A percentile compares a stretch with the other conserved stretches of the same genome.
Evolutionary conservation across 2,113 vertebrate genomes (phyloP).

Genomic region (Edolisoma coerulescens): DNA sequence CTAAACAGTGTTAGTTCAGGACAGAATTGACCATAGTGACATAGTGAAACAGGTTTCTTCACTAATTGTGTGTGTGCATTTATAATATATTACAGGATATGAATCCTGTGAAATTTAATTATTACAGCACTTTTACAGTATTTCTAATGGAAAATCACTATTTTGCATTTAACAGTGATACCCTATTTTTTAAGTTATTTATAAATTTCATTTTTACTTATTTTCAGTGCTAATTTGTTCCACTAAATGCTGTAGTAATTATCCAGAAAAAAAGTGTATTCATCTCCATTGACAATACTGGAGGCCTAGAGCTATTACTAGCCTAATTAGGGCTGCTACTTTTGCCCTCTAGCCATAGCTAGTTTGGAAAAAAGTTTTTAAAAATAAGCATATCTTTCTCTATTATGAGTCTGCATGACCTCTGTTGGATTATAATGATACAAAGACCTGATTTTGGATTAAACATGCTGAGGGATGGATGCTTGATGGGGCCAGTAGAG

Average conservation of each 20-base stretch:
- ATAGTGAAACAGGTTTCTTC: background rate
- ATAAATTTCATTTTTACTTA: background rate
- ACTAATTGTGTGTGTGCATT: background rate
- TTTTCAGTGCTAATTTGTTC: background rate
- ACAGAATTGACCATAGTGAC: background rate
- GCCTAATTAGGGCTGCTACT: background rate
- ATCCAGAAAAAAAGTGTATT: background rate
- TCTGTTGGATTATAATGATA: background rate
- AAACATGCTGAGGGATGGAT: accelerated
- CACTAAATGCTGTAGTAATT: background rate
- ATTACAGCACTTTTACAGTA: background rate
- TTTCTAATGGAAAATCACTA: background rate
- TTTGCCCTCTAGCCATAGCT: background rate
- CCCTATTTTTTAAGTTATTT: background rate
- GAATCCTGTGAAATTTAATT: background rate
- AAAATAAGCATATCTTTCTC: background rate
- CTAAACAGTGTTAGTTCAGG: background rate
- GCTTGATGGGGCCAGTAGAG: background rate
- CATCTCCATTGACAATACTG: background rate
- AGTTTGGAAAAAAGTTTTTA: background rate
- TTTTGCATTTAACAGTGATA: background rate
- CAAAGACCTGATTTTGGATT: background rate
- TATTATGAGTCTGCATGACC: background rate
- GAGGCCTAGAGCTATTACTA: background rate
- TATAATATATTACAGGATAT: background rate